A percentile compares a stretch with the other conserved stretches of the same genome.
Conservation (phyloP, 2,113 vertebrate species). For the Sorex araneus region DNA sequence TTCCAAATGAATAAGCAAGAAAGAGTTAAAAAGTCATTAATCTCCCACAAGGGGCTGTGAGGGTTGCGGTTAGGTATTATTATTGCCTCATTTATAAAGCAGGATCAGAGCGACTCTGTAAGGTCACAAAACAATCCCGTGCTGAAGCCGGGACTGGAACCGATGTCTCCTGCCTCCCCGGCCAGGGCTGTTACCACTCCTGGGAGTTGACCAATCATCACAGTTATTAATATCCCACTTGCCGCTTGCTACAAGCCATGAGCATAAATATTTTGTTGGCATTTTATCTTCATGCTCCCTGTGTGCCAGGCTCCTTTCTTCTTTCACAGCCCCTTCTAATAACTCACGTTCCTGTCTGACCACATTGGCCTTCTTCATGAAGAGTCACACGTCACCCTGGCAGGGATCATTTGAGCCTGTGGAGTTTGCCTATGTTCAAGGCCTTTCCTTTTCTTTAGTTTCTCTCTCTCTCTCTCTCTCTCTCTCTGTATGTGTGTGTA, state of each 20-base stretch:
- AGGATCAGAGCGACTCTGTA: conserved; percentile 53
- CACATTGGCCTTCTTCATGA: conserved; percentile 45
- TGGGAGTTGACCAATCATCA: conserved; percentile 73
- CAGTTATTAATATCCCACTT: conserved; percentile 81
- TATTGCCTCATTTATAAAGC: conserved; percentile 75
- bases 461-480: background rate
- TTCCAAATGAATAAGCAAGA: conserved; percentile 50
- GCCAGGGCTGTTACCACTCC: conserved; percentile 37
- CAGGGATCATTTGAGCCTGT: conserved; percentile 4
- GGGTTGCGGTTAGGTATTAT: conserved; percentile 39
- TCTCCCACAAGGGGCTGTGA: conserved; percentile 15
- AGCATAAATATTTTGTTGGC: conserved; percentile 79
- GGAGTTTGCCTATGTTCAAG: conserved; percentile 41
- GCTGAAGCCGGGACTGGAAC: conserved; percentile 76
- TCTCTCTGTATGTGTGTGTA: background rate
- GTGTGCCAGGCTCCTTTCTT: conserved; percentile 73
- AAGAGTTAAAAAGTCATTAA: conserved; percentile 67
- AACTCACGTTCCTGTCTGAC: conserved; percentile 72
- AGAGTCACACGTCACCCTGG: conserved; percentile 59
- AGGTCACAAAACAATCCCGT: conserved; percentile 58
- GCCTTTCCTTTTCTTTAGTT: conserved; percentile 31
- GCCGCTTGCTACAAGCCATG: conserved; percentile 69
- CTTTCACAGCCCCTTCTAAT: conserved; percentile 69
- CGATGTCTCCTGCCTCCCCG: conserved; percentile 69
- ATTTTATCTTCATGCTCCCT: conserved; percentile 76